Conservation (phyloP, 2,888 invertebrate species). For the Sphinx pinastri region DNA sequence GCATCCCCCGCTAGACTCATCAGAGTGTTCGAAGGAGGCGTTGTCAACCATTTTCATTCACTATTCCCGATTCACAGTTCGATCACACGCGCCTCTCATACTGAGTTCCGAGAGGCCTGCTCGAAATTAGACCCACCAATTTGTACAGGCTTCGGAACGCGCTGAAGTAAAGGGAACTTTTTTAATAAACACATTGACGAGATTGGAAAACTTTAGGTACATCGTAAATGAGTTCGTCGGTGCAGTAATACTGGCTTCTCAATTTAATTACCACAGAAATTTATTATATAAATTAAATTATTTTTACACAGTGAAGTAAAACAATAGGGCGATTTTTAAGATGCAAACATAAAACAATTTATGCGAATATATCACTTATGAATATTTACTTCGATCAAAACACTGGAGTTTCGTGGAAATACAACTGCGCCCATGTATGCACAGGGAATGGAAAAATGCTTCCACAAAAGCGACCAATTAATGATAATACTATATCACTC, state of each 20-base stretch:
- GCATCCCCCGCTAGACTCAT: conserved; percentile 71
- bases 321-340: neutral
- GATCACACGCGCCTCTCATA: conserved; percentile 40
- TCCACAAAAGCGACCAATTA: conserved; percentile 15
- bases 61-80: conserved; percentile 42
- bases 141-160: neutral
- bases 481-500: conserved; percentile 1
- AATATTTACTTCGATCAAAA: neutral
- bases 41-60: conserved; percentile 71
- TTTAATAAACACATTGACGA: neutral
- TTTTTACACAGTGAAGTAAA: too few species aligned
- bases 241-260: neutral
- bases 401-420: neutral
- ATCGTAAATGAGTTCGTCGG: neutral
- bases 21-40: conserved; percentile 74
- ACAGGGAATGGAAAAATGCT: neutral
- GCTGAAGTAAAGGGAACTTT: conserved; percentile 3
- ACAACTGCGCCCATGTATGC: neutral
- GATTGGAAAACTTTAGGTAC: neutral
- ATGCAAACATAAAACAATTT: neutral
- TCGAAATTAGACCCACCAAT: conserved; percentile 24
- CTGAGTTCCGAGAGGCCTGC: conserved; percentile 33
- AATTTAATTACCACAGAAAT: neutral
- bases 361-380: neutral
- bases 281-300: too few species aligned